Base-by-base conservation (phyloP, 2,888 invertebrate genomes). In the Dasysyrphus tricinctus region DNA sequence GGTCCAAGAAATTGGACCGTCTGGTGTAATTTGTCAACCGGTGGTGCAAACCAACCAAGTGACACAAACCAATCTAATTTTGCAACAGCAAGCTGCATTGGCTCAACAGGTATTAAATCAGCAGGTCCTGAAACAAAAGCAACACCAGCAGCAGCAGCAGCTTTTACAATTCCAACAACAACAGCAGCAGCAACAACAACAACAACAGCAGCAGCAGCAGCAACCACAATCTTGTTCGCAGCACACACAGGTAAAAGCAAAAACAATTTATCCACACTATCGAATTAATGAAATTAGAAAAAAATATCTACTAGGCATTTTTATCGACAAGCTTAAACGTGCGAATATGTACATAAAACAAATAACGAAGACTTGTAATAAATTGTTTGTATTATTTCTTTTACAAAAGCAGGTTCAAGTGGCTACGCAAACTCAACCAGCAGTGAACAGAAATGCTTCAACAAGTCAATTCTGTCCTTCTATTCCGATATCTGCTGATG, bases 341-440 rank as follows among this genome's bases (percentile, higher is more conserved):
- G 61, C 61, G 12, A 37, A 37, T 19, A 59, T 1, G 16, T 5
- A 42, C 11, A 59, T 12, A 4, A 51, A n/a, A n/a, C n/a, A n/a
- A n/a, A n/a, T n/a, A n/a, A n/a, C n/a, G 3, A 24, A 24, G 39
- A 37, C 42, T 14, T 11, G 7, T 11, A 12, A n/a, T 47, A 7
- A 12, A n/a, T 47, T 16, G 3, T 56, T 88, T 47, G n/a, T 57
- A 44, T 54, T 19, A 65, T 51, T 65, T 88, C 34, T 12, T 57
- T 70, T n/a, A n/a, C 19, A 69, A 47, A 93, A 94, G 89, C 94
- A 94, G 90, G 94, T 94, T 56, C 94, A 95, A 92, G 95, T 95
- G 19, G 94, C 94, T 19, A 95, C 95, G 2, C 95, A 95, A 90
- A 95, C 95, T 5, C 94, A 94, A 88, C 93, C 94, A 57, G 89